Evolutionary conservation across 2,797 vertebrate genomes (phyloP).

Genomic region (Thunnus albacares): DNA sequence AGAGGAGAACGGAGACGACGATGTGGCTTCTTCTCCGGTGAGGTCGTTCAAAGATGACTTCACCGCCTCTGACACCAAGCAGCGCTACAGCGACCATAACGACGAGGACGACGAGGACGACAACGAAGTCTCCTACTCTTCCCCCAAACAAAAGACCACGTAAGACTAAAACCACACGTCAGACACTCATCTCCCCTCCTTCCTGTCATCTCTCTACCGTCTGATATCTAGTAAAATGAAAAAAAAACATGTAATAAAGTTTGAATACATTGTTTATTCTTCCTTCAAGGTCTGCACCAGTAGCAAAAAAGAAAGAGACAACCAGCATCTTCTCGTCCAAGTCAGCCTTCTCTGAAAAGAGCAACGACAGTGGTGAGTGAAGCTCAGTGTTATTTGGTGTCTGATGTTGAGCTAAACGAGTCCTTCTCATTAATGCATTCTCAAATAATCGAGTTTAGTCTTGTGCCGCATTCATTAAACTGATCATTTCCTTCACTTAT

Average conservation of each 20-base stretch:
- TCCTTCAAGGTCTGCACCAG: constrained; percentile 84
- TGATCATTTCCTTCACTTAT: no score
- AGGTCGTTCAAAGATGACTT: constrained; percentile 90
- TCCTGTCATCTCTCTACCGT: neutral
- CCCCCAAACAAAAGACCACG: constrained; percentile 82
- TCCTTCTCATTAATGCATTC: no score
- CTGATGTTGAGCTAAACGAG: no score
- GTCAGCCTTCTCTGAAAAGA: constrained; percentile 88
- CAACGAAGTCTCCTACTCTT: constrained; percentile 87
- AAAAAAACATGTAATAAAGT: neutral
- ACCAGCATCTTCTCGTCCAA: constrained; percentile 84
- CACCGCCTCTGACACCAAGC: constrained; percentile 85
- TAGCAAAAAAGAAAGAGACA: constrained; percentile 89
- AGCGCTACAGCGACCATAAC: constrained; percentile 81
- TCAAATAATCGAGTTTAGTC: no score
- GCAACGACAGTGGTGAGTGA: constrained; percentile 92
- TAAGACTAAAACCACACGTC: constrained; percentile 53
- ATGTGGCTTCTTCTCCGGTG: constrained; percentile 85
- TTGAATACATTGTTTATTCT: constrained; percentile 26
- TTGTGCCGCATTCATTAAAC: no score
- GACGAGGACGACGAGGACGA: constrained; percentile 88
- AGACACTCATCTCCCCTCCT: no score
- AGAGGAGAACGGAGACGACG: constrained; percentile 83
- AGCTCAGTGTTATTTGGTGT: neutral
- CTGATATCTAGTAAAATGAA: neutral